Percentiles rank a stretch among this genome's conserved stretches.
phyloP scores from a whole-genome alignment of 2,797 vertebrate species.

The Loris lydekkerianus region DNA sequence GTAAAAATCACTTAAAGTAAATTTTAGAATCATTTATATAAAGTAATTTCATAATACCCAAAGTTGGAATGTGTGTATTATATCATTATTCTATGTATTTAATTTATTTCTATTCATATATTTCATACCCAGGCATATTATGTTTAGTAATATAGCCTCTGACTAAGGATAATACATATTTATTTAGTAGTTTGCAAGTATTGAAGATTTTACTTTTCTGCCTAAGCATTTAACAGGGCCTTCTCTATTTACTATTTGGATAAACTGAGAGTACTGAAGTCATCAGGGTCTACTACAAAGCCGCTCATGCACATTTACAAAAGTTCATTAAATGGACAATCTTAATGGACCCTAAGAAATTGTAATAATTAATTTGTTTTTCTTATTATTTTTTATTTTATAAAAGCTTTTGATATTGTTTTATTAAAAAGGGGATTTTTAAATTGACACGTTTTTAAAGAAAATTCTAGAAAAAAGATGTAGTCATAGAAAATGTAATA shows the following conservation, averaged over 20 bases:
- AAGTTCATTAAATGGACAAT: background rate
- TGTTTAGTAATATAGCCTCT: background rate
- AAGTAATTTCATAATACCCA: background rate
- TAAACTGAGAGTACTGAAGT: background rate
- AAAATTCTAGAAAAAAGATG: background rate
- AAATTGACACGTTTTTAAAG: background rate
- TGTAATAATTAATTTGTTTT: background rate
- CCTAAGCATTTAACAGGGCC: background rate
- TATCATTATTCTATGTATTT: background rate
- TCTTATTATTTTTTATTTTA: background rate
- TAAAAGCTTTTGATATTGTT: background rate
- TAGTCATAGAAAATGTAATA: background rate
- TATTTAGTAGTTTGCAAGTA: background rate
- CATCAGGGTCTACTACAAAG: background rate
- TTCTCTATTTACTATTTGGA: background rate
- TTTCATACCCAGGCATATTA: background rate
- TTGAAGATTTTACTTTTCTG: background rate
- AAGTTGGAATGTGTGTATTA: background rate
- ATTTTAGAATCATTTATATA: conserved; percentile 10
- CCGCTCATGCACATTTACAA: background rate
- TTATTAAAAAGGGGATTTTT: background rate
- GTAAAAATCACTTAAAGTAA: background rate
- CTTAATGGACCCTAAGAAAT: background rate
- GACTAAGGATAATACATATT: background rate
- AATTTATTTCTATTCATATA: background rate